Base-by-base conservation (phyloP, 2,113 vertebrate genomes). In the Nibea coibor region DNA sequence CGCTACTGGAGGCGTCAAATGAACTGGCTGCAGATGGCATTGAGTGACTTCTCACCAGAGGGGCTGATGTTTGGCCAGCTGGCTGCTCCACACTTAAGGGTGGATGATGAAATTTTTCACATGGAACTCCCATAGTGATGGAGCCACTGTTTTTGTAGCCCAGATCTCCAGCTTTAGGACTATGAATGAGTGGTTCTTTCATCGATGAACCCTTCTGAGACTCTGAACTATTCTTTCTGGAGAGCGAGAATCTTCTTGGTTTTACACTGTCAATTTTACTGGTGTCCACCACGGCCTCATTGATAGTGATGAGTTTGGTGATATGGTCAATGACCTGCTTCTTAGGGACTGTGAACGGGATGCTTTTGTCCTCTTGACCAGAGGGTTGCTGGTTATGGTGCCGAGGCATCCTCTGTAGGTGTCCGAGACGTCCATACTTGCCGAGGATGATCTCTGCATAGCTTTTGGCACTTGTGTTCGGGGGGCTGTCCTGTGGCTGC, bases 321-420 rank as follows among this genome's bases (percentile, higher is more conserved):
- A 99, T 99, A 91, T 99, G 98, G 87, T 99, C 98, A 2, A 99
- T 98, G 75, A 99, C 97, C 91, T 99, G 97, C 2, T 97, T 98
- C 88, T 97, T 96, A 80, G 97, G 97, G 83, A 98, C 95, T 20
- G 96, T 96, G 85, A 99, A 93, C 0, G 96, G 95, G 69, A 96
- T 88, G 73, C 31, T 89, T 77, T 89, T 96, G 65, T 96, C 94
- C 78, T 98, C 97, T 82, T 97, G 88, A 71, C 89, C 91, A 53
- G 91, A 76, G 20, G 91, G 51, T 89, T 87, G 94, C 91, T 74
- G 95, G 84, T 45, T 96, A 71, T 93, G 97, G 82, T 78, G 95
- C 90, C 94, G 95, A 50, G 95, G 53, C 10, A 96, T 96, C 91
- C 96, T 95, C 35, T 98, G 93, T 16, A 94, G 89, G 59, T 95